Evolutionary conservation across 2,888 invertebrate genomes (phyloP).

Genomic region (Pristionchus arcanus): DNA sequence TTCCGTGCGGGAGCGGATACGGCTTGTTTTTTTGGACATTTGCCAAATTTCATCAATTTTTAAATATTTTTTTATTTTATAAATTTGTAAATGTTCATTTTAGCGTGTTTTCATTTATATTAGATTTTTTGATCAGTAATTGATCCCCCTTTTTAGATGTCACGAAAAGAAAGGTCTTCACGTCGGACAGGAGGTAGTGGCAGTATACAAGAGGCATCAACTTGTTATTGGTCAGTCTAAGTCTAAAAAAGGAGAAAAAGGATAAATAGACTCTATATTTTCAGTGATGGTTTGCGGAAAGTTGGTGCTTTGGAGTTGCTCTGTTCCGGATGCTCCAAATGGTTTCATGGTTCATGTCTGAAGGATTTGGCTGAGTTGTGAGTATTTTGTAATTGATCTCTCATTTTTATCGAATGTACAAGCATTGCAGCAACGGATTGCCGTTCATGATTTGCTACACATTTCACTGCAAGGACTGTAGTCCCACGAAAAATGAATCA

Average conservation of each 20-base stretch:
- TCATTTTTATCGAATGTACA: background rate
- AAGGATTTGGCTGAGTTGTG: constrained; percentile 75
- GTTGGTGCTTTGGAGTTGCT: constrained; percentile 74
- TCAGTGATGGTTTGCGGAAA: constrained; percentile 74
- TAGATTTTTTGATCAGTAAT: background rate
- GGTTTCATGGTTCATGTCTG: constrained; percentile 77
- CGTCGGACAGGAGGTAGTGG: constrained; percentile 45
- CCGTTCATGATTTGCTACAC: constrained; percentile 78
- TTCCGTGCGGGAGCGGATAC: background rate
- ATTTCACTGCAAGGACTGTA: constrained; percentile 76
- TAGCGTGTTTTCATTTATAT: background rate
- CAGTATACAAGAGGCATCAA: constrained; percentile 56
- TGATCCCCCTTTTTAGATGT: background rate
- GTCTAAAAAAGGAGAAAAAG: background rate
- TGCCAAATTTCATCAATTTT: background rate
- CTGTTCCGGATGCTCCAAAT: constrained; percentile 74
- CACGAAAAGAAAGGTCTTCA: constrained; percentile 56
- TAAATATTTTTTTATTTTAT: constrained; percentile 2
- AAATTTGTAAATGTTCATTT: background rate
- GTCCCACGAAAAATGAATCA: constrained; percentile 67
- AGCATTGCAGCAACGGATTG: constrained; percentile 69
- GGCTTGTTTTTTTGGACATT: background rate
- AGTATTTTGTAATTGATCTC: constrained; percentile 53
- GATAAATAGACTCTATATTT: constrained; percentile 55
- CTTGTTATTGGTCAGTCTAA: constrained; percentile 65